Conservation (phyloP, 2,888 invertebrate species). For the Kryphioiulus occultus region DNA sequence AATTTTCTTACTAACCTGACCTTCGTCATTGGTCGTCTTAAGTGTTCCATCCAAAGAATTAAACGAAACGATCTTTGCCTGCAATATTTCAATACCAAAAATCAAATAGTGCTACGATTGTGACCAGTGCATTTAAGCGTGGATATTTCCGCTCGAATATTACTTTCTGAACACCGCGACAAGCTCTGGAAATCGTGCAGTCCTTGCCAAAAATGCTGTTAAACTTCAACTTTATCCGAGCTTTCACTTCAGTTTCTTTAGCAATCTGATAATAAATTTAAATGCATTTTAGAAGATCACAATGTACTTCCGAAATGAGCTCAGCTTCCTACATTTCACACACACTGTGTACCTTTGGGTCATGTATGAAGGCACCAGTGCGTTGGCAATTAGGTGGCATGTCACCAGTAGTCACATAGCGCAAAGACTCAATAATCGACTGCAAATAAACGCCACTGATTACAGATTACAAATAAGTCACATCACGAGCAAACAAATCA, state of each 20-base stretch:
- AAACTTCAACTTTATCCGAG: slow-evolving; percentile 66
- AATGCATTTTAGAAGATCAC: not conserved
- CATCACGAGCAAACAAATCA: no score
- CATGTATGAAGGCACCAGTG: slow-evolving; percentile 81
- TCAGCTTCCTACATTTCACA: no score
- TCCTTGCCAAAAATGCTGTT: slow-evolving; percentile 70
- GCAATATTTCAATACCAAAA: not conserved
- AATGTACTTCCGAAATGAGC: no score
- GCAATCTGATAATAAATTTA: slow-evolving; percentile 66
- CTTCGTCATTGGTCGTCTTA: slow-evolving; percentile 59
- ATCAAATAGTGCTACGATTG: not conserved
- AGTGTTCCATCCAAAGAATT: slow-evolving; percentile 75
- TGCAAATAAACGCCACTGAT: slow-evolving; percentile 57
- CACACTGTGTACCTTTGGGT: slow-evolving; percentile 81
- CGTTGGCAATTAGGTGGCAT: slow-evolving; percentile 82
- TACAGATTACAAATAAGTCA: no score
- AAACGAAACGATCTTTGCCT: slow-evolving; percentile 67
- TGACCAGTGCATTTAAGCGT: not conserved
- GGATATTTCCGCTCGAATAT: not conserved
- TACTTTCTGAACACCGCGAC: slow-evolving; percentile 70
- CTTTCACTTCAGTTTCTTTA: slow-evolving; percentile 66
- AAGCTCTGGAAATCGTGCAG: slow-evolving; percentile 73
- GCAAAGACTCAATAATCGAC: slow-evolving; percentile 94
- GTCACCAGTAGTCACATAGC: slow-evolving; percentile 90
- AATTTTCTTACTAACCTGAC: slow-evolving; percentile 56